Conservation (phyloP, 2,888 invertebrate genomes). For the Lymantria monacha region DNA sequence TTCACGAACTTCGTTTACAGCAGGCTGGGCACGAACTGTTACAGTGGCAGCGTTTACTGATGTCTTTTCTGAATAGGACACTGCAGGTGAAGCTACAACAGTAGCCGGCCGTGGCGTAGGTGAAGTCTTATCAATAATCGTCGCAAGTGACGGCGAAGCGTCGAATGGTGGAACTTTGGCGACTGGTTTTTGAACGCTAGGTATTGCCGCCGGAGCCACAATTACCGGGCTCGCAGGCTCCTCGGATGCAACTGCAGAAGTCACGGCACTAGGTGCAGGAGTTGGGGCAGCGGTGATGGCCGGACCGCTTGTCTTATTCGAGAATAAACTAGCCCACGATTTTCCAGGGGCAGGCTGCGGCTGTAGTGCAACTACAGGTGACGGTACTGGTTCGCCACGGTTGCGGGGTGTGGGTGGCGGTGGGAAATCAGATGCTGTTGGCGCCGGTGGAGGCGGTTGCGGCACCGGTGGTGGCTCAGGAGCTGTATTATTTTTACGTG, state of each 20-base stretch:
- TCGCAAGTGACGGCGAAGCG: conserved; percentile 66
- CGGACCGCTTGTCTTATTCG: conserved; percentile 52
- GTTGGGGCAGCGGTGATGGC: conserved; percentile 35
- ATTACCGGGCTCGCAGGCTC: conserved; percentile 61
- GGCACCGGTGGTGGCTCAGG: conserved; percentile 62
- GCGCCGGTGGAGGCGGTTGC: conserved; percentile 69
- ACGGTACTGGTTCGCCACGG: conserved; percentile 57
- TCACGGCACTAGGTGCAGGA: conserved; percentile 19
- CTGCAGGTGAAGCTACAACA: conserved; percentile 30
- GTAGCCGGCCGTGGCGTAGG: conserved; percentile 36
- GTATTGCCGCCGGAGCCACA: conserved; percentile 43
- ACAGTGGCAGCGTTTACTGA: conserved; percentile 30
- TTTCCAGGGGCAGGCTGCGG: conserved; percentile 73
- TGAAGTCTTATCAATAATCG: conserved; percentile 50
- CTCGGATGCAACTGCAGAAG: conserved; percentile 44
- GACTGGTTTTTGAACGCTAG: conserved; percentile 77
- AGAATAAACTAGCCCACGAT: conserved; percentile 87
- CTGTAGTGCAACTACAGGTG: conserved; percentile 56
- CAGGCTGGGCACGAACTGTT: conserved; percentile 25
- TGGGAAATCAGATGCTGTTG: conserved; percentile 78
- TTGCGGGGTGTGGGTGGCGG: conserved; percentile 73
- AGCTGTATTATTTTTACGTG: conserved; percentile 54
- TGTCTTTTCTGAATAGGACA: conserved; percentile 56
- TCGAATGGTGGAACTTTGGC: conserved; percentile 84
- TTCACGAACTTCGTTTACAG: conserved; percentile 41